Percentiles rank a stretch among this genome's conserved stretches.
These are phyloP conservation scores for Chaetogeoica ovagalla DNA, from an alignment of 2,888 invertebrate species.

Conservation along the genomic window DNA sequence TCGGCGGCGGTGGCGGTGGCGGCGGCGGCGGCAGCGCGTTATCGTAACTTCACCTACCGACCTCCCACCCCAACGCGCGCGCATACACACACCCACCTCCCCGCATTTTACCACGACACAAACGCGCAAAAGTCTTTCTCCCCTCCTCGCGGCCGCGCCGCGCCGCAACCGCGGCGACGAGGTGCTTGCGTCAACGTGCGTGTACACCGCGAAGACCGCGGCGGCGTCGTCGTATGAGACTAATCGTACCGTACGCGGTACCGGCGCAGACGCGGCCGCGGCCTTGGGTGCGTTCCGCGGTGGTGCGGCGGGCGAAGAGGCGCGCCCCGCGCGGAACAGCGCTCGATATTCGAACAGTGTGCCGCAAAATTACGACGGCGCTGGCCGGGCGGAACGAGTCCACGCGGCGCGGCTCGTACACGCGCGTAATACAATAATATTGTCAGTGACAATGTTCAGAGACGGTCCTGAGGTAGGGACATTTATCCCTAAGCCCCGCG, in stretches of 20 bases:
- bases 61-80: background rate
- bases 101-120: no score
- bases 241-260: conserved; percentile 8
- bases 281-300: conserved; percentile 37
- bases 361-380: conserved; percentile 29
- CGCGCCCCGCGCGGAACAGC: background rate
- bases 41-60: conserved; percentile 32
- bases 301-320: conserved; percentile 1
- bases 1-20: no score
- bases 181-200: background rate
- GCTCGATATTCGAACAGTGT: conserved; percentile 50
- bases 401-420: background rate
- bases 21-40: background rate
- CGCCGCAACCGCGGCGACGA: background rate
- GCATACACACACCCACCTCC: background rate
- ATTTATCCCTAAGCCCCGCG: no score
- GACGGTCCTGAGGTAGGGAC: no score
- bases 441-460: no score
- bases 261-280: conserved; percentile 44
- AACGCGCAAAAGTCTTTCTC: background rate
- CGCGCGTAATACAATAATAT: no score
- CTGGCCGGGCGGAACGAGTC: background rate
- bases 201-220: conserved; percentile 6
- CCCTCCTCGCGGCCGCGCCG: background rate
- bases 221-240: conserved; percentile 34